Percentiles rank a stretch among this genome's conserved stretches.
Conservation (phyloP, 2,113 vertebrate genomes). For the Sterrhoptilus dennistouni region DNA sequence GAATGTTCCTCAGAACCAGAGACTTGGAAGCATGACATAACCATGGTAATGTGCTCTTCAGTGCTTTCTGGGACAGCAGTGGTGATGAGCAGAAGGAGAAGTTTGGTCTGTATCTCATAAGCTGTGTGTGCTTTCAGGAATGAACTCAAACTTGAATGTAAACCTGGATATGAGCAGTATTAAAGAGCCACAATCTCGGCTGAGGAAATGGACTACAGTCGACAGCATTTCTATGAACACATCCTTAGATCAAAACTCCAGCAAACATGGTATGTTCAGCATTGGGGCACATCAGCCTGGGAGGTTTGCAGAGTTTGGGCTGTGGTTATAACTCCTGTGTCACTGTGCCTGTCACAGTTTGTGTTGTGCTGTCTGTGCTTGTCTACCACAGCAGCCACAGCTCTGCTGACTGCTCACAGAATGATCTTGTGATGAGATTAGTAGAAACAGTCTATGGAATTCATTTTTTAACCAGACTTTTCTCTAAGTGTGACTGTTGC, state of each 20-base stretch:
- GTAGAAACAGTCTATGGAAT: neutral
- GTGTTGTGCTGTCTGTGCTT: neutral
- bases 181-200: conserved; percentile 95
- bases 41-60: neutral
- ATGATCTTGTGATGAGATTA: neutral
- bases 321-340: neutral
- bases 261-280: conserved; percentile 89
- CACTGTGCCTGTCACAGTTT: neutral
- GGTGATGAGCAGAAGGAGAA: neutral
- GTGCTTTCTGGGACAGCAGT: neutral
- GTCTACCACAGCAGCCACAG: neutral
- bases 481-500: neutral
- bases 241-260: conserved; percentile 94
- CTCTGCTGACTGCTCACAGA: neutral
- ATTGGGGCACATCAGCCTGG: fast-evolving
- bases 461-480: neutral
- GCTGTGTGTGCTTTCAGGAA: conserved; percentile 75
- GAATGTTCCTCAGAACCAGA: neutral
- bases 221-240: conserved; percentile 89
- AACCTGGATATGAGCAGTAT: conserved; percentile 92
- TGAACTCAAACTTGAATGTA: conserved; percentile 99
- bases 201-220: conserved; percentile 95
- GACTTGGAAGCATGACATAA: neutral
- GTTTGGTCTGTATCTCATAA: neutral
- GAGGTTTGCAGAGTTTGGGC: neutral